Evolutionary conservation across 2,113 vertebrate genomes (phyloP).

Genomic region (Hymenochirus boettgeri): DNA sequence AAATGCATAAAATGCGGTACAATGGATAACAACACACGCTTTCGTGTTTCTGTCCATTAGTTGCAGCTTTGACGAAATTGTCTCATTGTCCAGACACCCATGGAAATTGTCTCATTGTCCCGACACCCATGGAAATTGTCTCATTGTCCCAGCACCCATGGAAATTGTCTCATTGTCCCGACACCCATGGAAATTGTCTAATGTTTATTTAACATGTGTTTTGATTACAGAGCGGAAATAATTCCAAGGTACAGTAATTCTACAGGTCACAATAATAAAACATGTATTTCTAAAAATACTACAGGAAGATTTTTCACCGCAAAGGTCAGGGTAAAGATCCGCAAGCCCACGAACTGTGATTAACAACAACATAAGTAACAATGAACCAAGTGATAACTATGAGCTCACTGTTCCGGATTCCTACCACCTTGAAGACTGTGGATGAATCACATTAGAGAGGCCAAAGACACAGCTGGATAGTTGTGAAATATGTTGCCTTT

Average conservation of each 20-base stretch:
- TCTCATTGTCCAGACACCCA: too few species aligned
- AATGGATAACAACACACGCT: too few species aligned
- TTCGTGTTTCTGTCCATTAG: too few species aligned
- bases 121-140: too few species aligned
- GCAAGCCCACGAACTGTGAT: constrained; percentile 21
- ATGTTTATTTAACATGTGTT: not conserved
- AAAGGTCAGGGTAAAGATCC: constrained; percentile 27
- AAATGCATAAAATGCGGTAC: too few species aligned
- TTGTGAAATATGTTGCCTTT: constrained; percentile 29
- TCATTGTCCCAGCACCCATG: too few species aligned
- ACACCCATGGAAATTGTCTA: too few species aligned
- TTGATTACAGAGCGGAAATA: constrained; percentile 1
- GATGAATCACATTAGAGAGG: constrained; percentile 36
- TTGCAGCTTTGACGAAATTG: too few species aligned
- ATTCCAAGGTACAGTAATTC: constrained; percentile 9
- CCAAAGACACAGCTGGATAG: constrained; percentile 33
- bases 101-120: too few species aligned
- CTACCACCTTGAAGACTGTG: constrained; percentile 32
- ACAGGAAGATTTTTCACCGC: constrained; percentile 32
- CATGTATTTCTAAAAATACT: constrained; percentile 6
- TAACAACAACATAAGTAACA: constrained; percentile 37
- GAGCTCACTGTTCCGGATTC: constrained; percentile 17
- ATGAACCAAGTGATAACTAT: constrained; percentile 26
- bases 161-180: too few species aligned
- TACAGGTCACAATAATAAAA: constrained; percentile 20